Conservation (phyloP, 2,888 invertebrate species). For the Agrochola lota region DNA sequence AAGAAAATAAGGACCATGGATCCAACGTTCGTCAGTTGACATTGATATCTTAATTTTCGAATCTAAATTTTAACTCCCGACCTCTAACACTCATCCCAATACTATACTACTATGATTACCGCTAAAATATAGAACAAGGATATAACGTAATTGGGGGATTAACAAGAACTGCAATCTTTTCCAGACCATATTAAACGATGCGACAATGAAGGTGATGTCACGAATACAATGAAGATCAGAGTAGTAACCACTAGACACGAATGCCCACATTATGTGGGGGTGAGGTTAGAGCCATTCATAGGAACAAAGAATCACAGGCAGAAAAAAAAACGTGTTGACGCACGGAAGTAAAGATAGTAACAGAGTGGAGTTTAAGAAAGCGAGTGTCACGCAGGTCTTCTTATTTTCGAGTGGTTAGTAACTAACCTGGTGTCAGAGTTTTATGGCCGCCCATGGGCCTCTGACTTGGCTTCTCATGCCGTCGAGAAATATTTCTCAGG, state of each 20-base stretch:
- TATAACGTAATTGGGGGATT: slow-evolving; percentile 5
- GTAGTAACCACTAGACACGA: neutral
- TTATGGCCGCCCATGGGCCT: too few relatives aligned
- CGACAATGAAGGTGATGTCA: slow-evolving; percentile 7
- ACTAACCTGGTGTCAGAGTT: too few relatives aligned
- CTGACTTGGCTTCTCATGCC: too few relatives aligned
- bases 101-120: neutral
- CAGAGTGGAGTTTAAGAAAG: neutral
- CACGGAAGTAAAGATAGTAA: neutral
- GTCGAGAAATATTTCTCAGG: too few relatives aligned
- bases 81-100: slow-evolving; percentile 9
- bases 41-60: neutral
- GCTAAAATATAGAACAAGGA: slow-evolving; percentile 11
- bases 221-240: neutral
- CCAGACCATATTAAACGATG: slow-evolving; percentile 6
- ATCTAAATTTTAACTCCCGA: neutral
- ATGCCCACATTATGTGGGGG: neutral
- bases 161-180: neutral
- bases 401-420: too few relatives aligned
- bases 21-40: neutral
- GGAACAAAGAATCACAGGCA: neutral
- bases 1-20: neutral
- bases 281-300: neutral
- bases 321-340: neutral
- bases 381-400: too few relatives aligned